Conservation (phyloP, 2,797 vertebrate genomes). For the Microtus californicus region DNA sequence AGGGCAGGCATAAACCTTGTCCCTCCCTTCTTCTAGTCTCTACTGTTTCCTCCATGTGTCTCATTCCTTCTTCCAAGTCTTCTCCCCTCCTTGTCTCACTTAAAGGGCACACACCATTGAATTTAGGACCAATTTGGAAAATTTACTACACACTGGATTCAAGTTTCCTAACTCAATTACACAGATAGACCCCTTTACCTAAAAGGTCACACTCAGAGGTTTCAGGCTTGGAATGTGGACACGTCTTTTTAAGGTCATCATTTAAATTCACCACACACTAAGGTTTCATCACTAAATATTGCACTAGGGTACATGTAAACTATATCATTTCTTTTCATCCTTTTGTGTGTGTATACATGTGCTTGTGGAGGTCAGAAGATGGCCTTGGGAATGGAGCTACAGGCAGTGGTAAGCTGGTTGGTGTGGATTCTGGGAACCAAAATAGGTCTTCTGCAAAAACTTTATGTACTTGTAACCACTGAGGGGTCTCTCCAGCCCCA, state of each 20-base stretch:
- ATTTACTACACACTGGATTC: not conserved
- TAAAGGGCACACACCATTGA: not conserved
- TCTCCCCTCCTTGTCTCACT: not conserved
- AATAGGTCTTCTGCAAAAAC: not conserved
- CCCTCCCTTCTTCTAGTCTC: not conserved
- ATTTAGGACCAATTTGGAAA: not conserved
- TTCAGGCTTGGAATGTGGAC: not conserved
- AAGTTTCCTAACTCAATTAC: not conserved
- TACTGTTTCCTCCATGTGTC: not conserved
- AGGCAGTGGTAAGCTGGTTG: not conserved
- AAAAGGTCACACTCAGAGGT: not conserved
- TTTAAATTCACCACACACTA: not conserved
- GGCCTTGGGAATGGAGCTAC: not conserved
- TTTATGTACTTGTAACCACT: not conserved
- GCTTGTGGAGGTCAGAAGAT: not conserved
- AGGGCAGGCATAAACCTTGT: not conserved
- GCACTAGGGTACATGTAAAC: not conserved
- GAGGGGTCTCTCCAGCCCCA: not conserved
- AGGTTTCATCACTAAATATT: not conserved
- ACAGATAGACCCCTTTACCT: not conserved
- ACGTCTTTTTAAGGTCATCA: not conserved
- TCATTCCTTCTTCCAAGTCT: not conserved
- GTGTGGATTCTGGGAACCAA: not conserved
- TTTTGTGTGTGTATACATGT: not conserved
- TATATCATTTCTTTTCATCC: not conserved